These are phyloP conservation scores for Amblyopsis hoosieri DNA, from an alignment of 2,797 vertebrate species.

Conservation along the genomic window DNA sequence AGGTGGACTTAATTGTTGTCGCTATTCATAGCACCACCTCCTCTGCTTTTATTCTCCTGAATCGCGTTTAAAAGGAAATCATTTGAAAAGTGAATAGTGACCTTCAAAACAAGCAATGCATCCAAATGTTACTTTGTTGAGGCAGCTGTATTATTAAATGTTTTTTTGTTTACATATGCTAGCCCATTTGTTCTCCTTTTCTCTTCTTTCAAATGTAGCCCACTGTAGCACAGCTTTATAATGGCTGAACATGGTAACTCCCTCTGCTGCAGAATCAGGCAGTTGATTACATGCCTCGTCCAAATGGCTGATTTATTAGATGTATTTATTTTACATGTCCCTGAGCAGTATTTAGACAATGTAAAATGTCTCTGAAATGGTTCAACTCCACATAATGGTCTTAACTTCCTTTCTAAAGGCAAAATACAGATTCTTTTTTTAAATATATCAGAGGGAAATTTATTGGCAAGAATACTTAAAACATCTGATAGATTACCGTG, in stretches of 20 bases:
- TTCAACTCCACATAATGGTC: background rate
- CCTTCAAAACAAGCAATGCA: slow-evolving; percentile 24
- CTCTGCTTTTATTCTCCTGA: slow-evolving; percentile 25
- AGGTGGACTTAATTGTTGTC: slow-evolving; percentile 48
- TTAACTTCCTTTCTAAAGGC: background rate
- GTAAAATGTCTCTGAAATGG: background rate
- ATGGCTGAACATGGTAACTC: slow-evolving; percentile 1
- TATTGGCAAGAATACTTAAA: slow-evolving; percentile 28
- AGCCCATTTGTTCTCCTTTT: background rate
- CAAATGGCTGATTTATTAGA: slow-evolving; percentile 10
- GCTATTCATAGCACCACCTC: slow-evolving; percentile 18
- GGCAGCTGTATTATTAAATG: slow-evolving; percentile 15
- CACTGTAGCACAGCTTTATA: slow-evolving; percentile 1
- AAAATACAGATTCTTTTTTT: slow-evolving; percentile 19
- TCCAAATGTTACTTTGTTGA: slow-evolving; percentile 2
- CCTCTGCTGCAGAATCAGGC: slow-evolving; percentile 4
- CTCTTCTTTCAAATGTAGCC: background rate
- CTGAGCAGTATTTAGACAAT: slow-evolving; percentile 12
- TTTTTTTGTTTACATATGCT: background rate
- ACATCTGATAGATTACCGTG: slow-evolving; percentile 24
- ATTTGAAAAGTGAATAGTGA: slow-evolving; percentile 13
- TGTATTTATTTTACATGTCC: slow-evolving; percentile 5
- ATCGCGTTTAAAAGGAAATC: slow-evolving; percentile 6
- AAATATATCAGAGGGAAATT: slow-evolving; percentile 14
- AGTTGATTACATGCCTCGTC: slow-evolving; percentile 12